These are phyloP conservation scores for Oscheius sp. DNA, from an alignment of 2,888 invertebrate species.

Conservation along the genomic window DNA sequence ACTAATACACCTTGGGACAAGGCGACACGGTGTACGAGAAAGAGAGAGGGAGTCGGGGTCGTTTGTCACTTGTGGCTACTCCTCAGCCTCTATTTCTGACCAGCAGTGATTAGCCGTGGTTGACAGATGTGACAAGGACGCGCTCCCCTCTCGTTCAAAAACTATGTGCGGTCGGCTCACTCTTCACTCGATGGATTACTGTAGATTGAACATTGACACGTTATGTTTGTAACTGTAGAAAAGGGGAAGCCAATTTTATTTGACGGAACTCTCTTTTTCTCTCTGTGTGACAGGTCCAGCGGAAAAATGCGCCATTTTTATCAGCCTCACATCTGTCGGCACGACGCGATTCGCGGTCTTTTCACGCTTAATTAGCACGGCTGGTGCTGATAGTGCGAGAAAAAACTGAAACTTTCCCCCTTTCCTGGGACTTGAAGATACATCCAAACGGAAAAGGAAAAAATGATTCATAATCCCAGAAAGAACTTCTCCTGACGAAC, in stretches of 20 bases:
- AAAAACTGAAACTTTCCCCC: slow-evolving; percentile 3
- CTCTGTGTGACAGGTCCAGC: too few species aligned
- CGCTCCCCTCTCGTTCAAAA: background rate
- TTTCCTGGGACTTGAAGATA: too few species aligned
- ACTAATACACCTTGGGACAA: slow-evolving; percentile 18
- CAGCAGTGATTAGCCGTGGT: slow-evolving; percentile 3
- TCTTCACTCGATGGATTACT: too few species aligned
- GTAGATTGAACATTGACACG: too few species aligned
- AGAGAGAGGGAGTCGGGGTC: slow-evolving; percentile 6
- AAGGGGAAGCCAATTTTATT: background rate
- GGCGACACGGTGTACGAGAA: slow-evolving; percentile 20
- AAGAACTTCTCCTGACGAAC: too few species aligned
- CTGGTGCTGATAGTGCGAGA: slow-evolving; percentile 1
- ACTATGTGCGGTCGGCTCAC: too few species aligned
- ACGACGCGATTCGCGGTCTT: background rate
- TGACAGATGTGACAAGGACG: too few species aligned
- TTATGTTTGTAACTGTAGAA: too few species aligned
- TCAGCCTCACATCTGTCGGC: background rate
- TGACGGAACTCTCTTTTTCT: background rate
- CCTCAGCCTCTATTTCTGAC: background rate
- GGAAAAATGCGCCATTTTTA: background rate
- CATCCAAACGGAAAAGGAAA: too few species aligned
- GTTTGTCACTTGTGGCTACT: slow-evolving; percentile 8
- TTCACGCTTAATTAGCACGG: slow-evolving; percentile 12
- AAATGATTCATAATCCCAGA: too few species aligned